phyloP scores from a whole-genome alignment of 2,113 vertebrate genomes.

The Macquaria ambigua region DNA sequence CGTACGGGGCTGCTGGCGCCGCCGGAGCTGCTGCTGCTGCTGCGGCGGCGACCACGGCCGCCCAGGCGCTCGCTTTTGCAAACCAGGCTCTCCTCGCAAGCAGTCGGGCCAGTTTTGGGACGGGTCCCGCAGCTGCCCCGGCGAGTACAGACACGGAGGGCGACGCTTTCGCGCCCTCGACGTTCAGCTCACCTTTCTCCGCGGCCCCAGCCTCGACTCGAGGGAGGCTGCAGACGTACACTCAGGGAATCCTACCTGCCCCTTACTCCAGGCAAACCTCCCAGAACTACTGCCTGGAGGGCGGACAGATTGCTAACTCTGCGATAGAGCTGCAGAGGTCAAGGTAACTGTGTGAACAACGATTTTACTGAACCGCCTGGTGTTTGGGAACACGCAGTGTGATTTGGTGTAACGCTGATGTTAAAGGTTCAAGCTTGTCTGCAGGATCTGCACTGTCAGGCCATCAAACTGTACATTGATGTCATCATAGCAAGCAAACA shows the following conservation, averaged over 20 bases:
- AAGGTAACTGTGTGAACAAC: constrained; percentile 83
- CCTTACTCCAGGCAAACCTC: constrained; percentile 87
- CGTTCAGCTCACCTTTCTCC: constrained; percentile 82
- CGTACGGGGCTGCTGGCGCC: constrained; percentile 51
- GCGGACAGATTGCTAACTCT: constrained; percentile 84
- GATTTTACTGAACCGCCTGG: background rate
- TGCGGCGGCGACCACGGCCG: constrained; percentile 76
- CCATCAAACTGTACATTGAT: constrained; percentile 21
- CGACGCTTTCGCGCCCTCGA: constrained; percentile 84
- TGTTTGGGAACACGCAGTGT: constrained; percentile 8
- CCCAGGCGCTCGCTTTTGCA: constrained; percentile 75
- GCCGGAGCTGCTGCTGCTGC: constrained; percentile 64
- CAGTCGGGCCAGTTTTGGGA: constrained; percentile 71
- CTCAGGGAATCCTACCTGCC: constrained; percentile 92
- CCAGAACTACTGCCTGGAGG: constrained; percentile 86
- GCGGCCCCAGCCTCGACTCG: constrained; percentile 81
- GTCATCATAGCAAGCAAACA: constrained; percentile 13
- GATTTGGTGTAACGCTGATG: background rate
- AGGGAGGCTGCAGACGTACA: constrained; percentile 94
- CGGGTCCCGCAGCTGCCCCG: constrained; percentile 65
- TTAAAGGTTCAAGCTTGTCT: constrained; percentile 20
- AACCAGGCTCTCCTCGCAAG: constrained; percentile 78
- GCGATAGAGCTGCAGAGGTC: constrained; percentile 92
- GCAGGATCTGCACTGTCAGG: constrained; percentile 31
- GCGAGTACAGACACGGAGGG: constrained; percentile 79